Base-by-base conservation (phyloP, 2,113 vertebrate species). In the Mustela lutreola region DNA sequence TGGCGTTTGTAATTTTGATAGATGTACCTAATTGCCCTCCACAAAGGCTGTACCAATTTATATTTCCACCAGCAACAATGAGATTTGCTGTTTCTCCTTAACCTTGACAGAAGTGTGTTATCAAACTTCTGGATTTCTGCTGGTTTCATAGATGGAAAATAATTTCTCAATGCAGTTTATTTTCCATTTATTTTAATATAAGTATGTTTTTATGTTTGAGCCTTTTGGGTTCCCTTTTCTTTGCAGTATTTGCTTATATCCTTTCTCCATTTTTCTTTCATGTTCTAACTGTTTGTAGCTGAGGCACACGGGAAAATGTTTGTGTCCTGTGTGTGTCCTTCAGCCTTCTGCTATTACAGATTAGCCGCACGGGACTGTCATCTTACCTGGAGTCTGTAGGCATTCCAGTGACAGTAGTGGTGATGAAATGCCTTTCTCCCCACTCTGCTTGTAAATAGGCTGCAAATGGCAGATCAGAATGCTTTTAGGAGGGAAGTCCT, bases 131-230 rank as follows among this genome's bases (percentile, higher is more conserved):
- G 16, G 82, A 60, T 70, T 92, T 92, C 36, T 70, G 15, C 82
- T 16, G 14, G 8, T 95, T 10, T 56, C 10, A 83, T 53, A 39
- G 45, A 18, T 83, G 24, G 90, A 48, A 78, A 70, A 36, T 71
- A 28, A 5, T 67, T 81, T 39, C 7, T 78, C 78, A 58, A 1
- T 73, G 24, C 22, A 89, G 8, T 48, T 86, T 42, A 53, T 91
- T 91, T 93, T 81, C 36, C 15, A 56, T 63, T 92, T 91, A 67
- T 91, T 93, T 95, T 83, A 48, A 63, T 65, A 33, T 93, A 81
- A 81, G 7, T 82, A 45, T 75, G 22, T 85, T 81, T 96, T 88
- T 60, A 53, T 84, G 24, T 80, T 73, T 93, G 56, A 89, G 85
- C 63, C 39, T 15, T 83, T 67, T 93, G 21, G 73, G 2, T 89